A percentile compares a stretch with the other conserved stretches of the same genome.
Conservation (phyloP, 2,888 invertebrate genomes). For the Liposcelis brunnea region DNA sequence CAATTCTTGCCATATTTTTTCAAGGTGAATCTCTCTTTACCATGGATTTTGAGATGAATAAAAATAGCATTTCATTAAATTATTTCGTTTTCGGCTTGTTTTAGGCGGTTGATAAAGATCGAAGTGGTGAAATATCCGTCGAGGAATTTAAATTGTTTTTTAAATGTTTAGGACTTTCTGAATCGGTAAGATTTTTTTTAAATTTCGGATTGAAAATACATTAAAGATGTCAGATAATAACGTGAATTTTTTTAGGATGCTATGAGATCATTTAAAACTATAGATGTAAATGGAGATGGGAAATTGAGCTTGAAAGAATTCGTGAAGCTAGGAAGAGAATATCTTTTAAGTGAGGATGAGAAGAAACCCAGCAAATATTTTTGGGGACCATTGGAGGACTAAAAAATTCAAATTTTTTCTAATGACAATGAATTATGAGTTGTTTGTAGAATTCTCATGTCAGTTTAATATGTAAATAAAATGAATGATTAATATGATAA, state of each 20-base stretch:
- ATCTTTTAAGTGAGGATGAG: constrained; percentile 60
- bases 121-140: constrained; percentile 57
- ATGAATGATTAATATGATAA: too few species aligned
- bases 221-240: neutral
- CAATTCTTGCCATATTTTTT: constrained; percentile 66
- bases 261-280: constrained; percentile 56
- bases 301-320: constrained; percentile 60
- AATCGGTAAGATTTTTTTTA: constrained; percentile 33
- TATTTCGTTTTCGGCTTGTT: constrained; percentile 14
- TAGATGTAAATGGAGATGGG: constrained; percentile 64
- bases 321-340: constrained; percentile 62
- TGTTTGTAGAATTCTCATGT: too few species aligned
- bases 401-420: constrained; percentile 19
- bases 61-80: neutral
- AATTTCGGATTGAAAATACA: neutral
- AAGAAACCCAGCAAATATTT: constrained; percentile 63
- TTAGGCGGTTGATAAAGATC: constrained; percentile 68
- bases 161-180: constrained; percentile 54
- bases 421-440: too few species aligned
- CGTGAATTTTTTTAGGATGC: constrained; percentile 33
- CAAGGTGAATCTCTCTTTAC: constrained; percentile 38
- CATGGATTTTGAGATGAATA: too few species aligned
- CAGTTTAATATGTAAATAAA: too few species aligned
- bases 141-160: constrained; percentile 71
- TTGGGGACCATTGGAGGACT: constrained; percentile 78